A percentile compares a stretch with the other conserved stretches of the same genome.
Conservation (phyloP, 2,888 invertebrate genomes). For the Copidosoma aretas region DNA sequence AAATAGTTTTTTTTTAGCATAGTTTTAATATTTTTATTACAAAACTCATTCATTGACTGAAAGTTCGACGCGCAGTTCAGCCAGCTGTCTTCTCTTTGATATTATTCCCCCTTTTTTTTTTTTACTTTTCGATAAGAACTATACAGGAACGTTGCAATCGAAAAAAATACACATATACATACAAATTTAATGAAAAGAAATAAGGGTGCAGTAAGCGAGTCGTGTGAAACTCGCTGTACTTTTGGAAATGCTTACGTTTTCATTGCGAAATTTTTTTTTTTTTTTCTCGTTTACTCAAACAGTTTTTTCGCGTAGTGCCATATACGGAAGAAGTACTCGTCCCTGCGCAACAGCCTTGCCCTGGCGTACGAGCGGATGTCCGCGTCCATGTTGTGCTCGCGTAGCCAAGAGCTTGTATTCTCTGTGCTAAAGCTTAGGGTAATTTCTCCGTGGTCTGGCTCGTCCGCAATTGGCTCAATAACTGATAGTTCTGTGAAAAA, state of each 20-base stretch:
- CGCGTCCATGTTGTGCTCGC: constrained; percentile 93
- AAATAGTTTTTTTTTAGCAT: no score
- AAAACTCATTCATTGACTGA: no score
- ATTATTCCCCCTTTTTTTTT: constrained; percentile 1
- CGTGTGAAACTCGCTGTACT: constrained; percentile 12
- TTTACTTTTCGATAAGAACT: neutral
- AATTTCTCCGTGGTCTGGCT: constrained; percentile 75
- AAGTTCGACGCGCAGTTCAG: no score
- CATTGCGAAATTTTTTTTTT: neutral
- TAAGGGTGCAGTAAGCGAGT: constrained; percentile 3
- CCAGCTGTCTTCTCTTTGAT: no score
- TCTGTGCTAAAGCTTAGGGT: constrained; percentile 85
- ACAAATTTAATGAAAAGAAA: constrained; percentile 20
- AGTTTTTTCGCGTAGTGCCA: constrained; percentile 85
- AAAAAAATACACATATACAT: constrained; percentile 10
- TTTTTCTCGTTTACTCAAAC: constrained; percentile 66
- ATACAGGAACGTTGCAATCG: no score
- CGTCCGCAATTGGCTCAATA: constrained; percentile 72
- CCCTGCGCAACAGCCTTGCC: constrained; percentile 80
- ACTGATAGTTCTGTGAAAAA: constrained; percentile 55
- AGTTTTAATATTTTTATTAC: no score
- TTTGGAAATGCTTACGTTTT: constrained; percentile 58
- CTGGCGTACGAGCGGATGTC: constrained; percentile 90
- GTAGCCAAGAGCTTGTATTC: constrained; percentile 91
- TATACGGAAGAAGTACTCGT: constrained; percentile 96